Base-by-base conservation (phyloP, 2,888 invertebrate genomes). In the Craniophora ligustri region DNA sequence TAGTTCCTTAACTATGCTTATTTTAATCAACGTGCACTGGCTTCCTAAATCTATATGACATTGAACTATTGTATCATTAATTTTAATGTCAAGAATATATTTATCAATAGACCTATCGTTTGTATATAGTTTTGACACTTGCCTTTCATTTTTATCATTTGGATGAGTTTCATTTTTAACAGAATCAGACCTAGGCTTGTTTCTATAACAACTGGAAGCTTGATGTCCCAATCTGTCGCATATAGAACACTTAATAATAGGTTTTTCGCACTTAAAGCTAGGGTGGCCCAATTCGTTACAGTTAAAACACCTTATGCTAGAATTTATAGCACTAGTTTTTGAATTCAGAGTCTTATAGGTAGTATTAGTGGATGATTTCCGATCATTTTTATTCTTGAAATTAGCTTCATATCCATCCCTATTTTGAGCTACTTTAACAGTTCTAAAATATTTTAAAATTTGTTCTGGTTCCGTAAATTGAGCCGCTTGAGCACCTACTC, bases 31-130 rank as follows among this genome's bases (percentile, higher is more conserved):
- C 0, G 73, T 49, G 28, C 71, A 73, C 18, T 75, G 69, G 26
- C 75, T 77, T 1, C 74, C 77, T 16, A 77, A 36, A 31, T 77
- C 73, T 2, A 75, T n/a, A 26, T 73, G 65, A 35, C 70, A 62
- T n/a, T n/a, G n/a, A n/a, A n/a, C n/a, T n/a, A n/a, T n/a, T n/a
- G n/a, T n/a, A n/a, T 14, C 36, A 13, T 46, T 36, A 1, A 46
- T 3, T 7, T 14, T 18, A 10, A 46, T 30, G 5, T 28, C 15
- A 3, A 46, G 8, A 1, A 35, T 13, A 7, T 46, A 46, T 30
- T 45, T 45, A 3, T n/a, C 7, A 10, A 14, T 23, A 28, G n/a
- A n/a, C 11, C n/a, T 14, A 15, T 26, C 28, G 4, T 16, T 14
- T 6, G 11, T 5, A 11, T 6, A 7, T 8, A 45, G 1, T 8